Evolutionary conservation across 2,888 invertebrate genomes (phyloP).

Genomic region (Scrobipalpa atriplicella): DNA sequence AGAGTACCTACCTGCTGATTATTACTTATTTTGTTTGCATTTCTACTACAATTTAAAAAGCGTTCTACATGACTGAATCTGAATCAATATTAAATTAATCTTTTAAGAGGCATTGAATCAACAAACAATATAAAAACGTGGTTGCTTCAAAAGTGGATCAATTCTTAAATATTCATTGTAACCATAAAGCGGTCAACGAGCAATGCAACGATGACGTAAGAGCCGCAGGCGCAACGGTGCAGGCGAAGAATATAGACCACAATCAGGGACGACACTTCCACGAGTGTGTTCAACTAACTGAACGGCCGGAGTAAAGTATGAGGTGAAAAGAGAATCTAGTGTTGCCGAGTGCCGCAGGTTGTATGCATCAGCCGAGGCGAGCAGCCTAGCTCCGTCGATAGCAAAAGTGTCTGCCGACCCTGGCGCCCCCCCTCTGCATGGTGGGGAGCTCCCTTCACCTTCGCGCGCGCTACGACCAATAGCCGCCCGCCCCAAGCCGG

Average conservation of each 20-base stretch:
- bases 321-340: neutral
- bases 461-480: conserved; percentile 74
- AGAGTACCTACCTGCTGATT: too few species aligned
- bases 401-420: conserved; percentile 81
- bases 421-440: conserved; percentile 63
- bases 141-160: conserved; percentile 13
- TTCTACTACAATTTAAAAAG: too few species aligned
- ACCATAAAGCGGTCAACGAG: conserved; percentile 28
- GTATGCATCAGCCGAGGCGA: conserved; percentile 44
- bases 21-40: too few species aligned
- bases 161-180: conserved; percentile 22
- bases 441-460: conserved; percentile 75
- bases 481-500: conserved; percentile 77
- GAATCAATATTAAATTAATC: too few species aligned
- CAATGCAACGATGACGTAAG: conserved; percentile 25
- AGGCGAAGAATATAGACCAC: conserved; percentile 32
- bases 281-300: neutral
- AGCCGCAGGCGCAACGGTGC: conserved; percentile 24
- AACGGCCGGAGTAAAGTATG: neutral
- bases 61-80: too few species aligned
- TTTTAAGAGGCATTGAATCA: neutral
- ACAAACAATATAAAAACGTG: neutral
- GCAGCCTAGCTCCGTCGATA: conserved; percentile 59
- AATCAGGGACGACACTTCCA: neutral
- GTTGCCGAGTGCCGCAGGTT: conserved; percentile 20